Conservation (phyloP, 2,113 vertebrate species). For the Poeciliopsis retropinna region DNA sequence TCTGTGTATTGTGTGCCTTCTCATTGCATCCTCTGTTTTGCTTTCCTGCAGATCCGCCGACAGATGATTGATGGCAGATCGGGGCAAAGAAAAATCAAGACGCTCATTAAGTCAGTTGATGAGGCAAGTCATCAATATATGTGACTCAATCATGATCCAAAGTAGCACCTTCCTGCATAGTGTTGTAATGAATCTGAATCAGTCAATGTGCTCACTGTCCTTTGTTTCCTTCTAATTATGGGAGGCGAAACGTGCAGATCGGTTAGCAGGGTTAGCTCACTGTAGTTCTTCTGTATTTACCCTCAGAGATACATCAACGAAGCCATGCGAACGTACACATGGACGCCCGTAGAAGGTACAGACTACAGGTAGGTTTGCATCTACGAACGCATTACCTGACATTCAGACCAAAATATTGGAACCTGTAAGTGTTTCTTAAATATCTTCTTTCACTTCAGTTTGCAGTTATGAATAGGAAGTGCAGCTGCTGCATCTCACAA, state of each 20-base stretch:
- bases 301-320: conserved; percentile 95
- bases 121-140: conserved; percentile 86
- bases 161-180: conserved; percentile 48
- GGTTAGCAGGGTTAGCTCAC: conserved; percentile 9
- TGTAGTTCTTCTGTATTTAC: conserved; percentile 15
- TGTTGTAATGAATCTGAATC: conserved; percentile 48
- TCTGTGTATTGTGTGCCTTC: background rate
- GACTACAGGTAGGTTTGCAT: conserved; percentile 91
- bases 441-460: background rate
- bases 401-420: background rate
- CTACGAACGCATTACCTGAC: background rate
- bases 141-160: conserved; percentile 55
- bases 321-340: conserved; percentile 91
- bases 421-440: conserved; percentile 30
- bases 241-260: background rate
- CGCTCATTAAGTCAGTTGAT: conserved; percentile 94
- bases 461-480: background rate
- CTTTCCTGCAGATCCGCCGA: conserved; percentile 86
- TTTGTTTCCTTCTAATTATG: conserved; percentile 34
- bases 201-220: conserved; percentile 30
- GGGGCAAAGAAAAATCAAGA: conserved; percentile 91
- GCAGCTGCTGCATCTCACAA: background rate
- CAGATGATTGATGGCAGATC: conserved; percentile 93
- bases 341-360: conserved; percentile 94
- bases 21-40: background rate